Evolutionary conservation across 2,888 invertebrate species (phyloP).

Genomic region (Acrocyrtus sp.): DNA sequence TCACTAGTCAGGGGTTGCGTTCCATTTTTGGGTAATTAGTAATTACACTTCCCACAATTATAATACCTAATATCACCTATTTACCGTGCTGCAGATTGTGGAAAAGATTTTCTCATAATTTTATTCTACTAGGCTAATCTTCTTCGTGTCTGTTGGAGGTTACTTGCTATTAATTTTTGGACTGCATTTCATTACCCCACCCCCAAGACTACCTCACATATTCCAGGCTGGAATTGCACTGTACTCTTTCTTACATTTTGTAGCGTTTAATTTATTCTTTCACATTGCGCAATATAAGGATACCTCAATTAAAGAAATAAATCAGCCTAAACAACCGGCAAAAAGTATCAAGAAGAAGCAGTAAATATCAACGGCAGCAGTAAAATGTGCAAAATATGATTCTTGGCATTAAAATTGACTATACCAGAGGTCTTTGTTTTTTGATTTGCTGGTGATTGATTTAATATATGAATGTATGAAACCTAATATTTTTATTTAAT

Average conservation of each 20-base stretch:
- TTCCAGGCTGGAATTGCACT: constrained; percentile 83
- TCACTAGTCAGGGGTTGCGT: constrained; percentile 11
- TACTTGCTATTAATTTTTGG: constrained; percentile 72
- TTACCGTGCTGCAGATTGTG: not conserved
- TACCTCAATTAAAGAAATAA: not conserved
- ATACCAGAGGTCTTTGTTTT: not conserved
- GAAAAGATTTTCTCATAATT: not conserved
- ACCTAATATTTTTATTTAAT: not conserved
- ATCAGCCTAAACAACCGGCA: constrained; percentile 2
- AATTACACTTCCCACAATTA: constrained; percentile 4
- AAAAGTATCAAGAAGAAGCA: constrained; percentile 14
- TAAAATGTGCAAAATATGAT: not conserved
- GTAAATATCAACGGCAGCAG: not conserved
- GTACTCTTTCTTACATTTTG: constrained; percentile 85
- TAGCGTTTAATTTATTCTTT: constrained; percentile 74
- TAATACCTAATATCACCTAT: not conserved
- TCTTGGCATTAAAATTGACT: not conserved
- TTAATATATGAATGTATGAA: not conserved
- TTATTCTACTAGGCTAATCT: constrained; percentile 38
- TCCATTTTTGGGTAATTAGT: constrained; percentile 17
- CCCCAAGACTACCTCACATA: constrained; percentile 81
- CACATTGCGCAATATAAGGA: constrained; percentile 74
- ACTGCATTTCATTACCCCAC: constrained; percentile 74
- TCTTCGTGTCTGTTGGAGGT: constrained; percentile 72
- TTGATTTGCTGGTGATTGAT: not conserved